Percentiles rank a stretch among this genome's conserved stretches.
phyloP scores from a whole-genome alignment of 1,140 invertebrate genomes.

The Ctenoplectra terminalis region DNA sequence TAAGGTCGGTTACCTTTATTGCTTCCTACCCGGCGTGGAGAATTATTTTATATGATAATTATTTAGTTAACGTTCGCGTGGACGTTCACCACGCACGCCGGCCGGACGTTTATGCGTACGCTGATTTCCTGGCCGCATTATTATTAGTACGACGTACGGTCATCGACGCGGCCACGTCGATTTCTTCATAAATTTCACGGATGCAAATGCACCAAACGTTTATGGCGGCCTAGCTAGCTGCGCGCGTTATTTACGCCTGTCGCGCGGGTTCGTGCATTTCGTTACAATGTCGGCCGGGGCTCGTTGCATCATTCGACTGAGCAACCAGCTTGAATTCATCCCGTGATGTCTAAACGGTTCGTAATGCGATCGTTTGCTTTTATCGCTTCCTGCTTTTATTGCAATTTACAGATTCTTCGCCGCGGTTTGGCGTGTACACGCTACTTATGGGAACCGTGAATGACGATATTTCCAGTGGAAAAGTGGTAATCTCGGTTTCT shows the following conservation, averaged over 20 bases:
- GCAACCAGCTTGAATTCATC: conserved; percentile 9
- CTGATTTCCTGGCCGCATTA: conserved; percentile 25
- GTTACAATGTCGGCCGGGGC: conserved; percentile 24
- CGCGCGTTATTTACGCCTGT: conserved; percentile 31
- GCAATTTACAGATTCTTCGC: conserved; percentile 33
- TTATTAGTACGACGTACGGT: not conserved
- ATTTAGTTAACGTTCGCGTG: conserved; percentile 54
- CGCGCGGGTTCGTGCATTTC: conserved; percentile 16
- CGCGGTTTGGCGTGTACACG: not conserved
- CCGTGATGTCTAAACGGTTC: conserved; percentile 14
- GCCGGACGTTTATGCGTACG: not conserved
- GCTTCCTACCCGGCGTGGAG: conserved; percentile 48
- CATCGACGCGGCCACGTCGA: conserved; percentile 1
- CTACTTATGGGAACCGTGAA: not conserved
- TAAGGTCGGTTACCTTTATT: conserved; percentile 54
- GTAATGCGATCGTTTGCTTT: conserved; percentile 40
- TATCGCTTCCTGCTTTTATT: conserved; percentile 50
- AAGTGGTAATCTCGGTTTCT: not conserved
- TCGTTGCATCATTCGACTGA: conserved; percentile 8
- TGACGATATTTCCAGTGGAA: not conserved
- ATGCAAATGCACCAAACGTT: conserved; percentile 27
- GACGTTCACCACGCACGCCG: not conserved
- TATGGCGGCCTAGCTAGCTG: not conserved
- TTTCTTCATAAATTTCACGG: conserved; percentile 41
- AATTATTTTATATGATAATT: conserved; percentile 66